Evolutionary conservation across 2,113 vertebrate genomes (phyloP).

Genomic region (Nesospiza acunhae): DNA sequence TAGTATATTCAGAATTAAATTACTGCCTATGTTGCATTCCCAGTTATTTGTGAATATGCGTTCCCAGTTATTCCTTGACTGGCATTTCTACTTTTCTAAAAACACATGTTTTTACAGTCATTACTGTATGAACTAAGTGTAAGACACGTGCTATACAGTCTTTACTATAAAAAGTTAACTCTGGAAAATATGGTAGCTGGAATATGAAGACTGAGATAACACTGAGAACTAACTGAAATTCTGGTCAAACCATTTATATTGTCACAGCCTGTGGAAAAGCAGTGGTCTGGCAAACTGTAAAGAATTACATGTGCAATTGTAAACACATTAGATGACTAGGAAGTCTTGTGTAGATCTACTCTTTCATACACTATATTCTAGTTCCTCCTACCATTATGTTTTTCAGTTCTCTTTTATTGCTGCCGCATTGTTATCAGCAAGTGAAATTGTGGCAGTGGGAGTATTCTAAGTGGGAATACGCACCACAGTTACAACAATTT

Average conservation of each 20-base stretch:
- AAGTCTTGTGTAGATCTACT: neutral
- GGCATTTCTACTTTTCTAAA: neutral
- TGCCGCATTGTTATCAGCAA: neutral
- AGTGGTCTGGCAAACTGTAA: neutral
- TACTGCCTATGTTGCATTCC: neutral
- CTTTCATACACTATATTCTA: neutral
- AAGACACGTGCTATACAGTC: neutral
- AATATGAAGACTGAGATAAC: neutral
- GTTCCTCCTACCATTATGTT: neutral
- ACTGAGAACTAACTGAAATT: neutral
- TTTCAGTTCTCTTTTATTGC: neutral
- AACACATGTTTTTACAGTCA: neutral
- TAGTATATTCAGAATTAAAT: neutral
- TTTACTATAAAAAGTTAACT: neutral
- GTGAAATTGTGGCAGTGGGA: neutral
- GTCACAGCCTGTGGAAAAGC: neutral
- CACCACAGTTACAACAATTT: neutral
- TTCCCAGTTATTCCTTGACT: neutral
- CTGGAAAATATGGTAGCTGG: neutral
- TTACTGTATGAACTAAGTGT: neutral
- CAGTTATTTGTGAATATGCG: neutral
- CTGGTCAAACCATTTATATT: neutral
- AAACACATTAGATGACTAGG: neutral
- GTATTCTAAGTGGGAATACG: neutral
- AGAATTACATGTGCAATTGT: neutral